Percentiles rank a stretch among this genome's conserved stretches.
Conservation (phyloP, 30 jellyfish, hydroid and myxozoan genomes). For the Hydractinia symbiolongicarpus region DNA sequence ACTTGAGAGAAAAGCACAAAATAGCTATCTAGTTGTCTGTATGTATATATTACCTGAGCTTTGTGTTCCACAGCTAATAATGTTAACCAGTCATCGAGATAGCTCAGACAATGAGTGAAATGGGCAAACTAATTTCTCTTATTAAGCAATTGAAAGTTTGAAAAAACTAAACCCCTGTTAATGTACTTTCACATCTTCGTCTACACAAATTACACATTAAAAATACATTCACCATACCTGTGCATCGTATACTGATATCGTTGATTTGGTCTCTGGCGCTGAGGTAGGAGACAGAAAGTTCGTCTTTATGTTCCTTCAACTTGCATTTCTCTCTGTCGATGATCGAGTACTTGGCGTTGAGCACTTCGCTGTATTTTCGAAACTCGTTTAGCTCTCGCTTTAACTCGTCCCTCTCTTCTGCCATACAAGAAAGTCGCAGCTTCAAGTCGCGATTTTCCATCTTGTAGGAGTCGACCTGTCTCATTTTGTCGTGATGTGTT, state of each 20-base stretch:
- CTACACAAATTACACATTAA: too few relatives aligned
- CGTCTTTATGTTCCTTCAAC: slow-evolving; percentile 21
- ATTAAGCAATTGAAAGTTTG: too few relatives aligned
- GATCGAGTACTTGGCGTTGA: slow-evolving; percentile 22
- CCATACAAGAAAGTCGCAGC: background rate
- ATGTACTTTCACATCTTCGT: too few relatives aligned
- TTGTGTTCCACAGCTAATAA: too few relatives aligned
- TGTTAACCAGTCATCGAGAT: too few relatives aligned
- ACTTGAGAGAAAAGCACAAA: too few relatives aligned
- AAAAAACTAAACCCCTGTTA: too few relatives aligned
- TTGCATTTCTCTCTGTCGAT: slow-evolving; percentile 10
- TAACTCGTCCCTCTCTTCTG: slow-evolving; percentile 14
- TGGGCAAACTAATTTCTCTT: too few relatives aligned
- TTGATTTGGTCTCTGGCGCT: slow-evolving; percentile 6
- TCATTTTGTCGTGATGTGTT: background rate
- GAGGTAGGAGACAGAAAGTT: slow-evolving; percentile 7
- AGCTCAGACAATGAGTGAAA: too few relatives aligned
- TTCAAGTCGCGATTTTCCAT: background rate
- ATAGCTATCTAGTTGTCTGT: too few relatives aligned
- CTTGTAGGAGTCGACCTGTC: slow-evolving; percentile 1
- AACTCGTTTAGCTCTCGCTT: slow-evolving; percentile 17
- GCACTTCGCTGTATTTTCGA: slow-evolving; percentile 21
- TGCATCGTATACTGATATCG: background rate
- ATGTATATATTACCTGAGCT: too few relatives aligned
- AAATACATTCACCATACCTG: too few relatives aligned